Conservation (phyloP, 2,888 invertebrate species). For the Eupithecia insigniata region DNA sequence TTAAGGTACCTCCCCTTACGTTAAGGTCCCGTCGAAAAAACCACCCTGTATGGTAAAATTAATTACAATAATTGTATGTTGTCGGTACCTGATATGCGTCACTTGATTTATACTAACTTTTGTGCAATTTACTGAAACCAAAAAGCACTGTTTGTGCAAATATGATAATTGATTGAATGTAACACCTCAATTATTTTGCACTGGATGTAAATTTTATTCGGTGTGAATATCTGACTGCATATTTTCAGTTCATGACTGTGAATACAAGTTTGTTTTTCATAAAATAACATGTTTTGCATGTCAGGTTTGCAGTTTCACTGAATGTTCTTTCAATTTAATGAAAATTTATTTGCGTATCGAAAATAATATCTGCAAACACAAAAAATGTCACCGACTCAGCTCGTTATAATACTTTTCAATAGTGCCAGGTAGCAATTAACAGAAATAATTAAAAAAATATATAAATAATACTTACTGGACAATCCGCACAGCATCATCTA, state of each 20-base stretch:
- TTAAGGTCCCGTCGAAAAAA: no score
- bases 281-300: background rate
- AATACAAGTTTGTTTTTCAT: background rate
- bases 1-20: no score
- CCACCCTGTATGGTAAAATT: no score
- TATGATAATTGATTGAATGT: conserved; percentile 24
- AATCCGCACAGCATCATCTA: no score
- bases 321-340: background rate
- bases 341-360: background rate
- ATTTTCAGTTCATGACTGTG: conserved; percentile 13
- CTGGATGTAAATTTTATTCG: conserved; percentile 14
- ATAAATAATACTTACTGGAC: no score
- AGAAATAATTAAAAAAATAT: background rate
- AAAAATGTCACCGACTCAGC: background rate
- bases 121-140: conserved; percentile 11
- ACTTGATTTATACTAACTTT: background rate
- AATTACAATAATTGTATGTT: no score
- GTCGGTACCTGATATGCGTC: background rate
- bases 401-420: background rate
- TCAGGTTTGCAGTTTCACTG: background rate
- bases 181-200: conserved; percentile 22
- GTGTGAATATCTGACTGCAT: conserved; percentile 20
- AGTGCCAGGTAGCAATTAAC: background rate
- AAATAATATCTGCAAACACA: background rate
- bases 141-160: conserved; percentile 10